Evolutionary conservation across 2,113 vertebrate genomes (phyloP).

Genomic region (Lampris incognitus): DNA sequence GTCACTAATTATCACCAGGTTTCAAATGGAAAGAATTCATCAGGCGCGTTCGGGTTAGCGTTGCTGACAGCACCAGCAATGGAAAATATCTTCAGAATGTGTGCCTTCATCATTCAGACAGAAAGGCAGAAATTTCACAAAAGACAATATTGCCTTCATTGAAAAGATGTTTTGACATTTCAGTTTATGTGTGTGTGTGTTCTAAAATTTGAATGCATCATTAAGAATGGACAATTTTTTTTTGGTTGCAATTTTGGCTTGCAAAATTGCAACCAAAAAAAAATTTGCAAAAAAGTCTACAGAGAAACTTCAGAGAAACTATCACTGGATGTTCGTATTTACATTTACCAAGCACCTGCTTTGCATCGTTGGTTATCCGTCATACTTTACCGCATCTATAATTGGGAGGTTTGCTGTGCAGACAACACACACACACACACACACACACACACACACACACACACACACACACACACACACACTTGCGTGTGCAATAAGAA

Average conservation of each 20-base stretch:
- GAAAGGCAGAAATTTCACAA: conserved; percentile 19
- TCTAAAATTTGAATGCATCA: too few relatives aligned
- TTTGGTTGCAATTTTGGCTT: too few relatives aligned
- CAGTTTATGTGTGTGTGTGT: too few relatives aligned
- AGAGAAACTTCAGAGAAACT: too few relatives aligned
- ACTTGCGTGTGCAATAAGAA: too few relatives aligned
- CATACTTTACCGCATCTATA: conserved; percentile 3
- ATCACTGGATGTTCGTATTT: too few relatives aligned
- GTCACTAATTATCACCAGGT: conserved; percentile 72
- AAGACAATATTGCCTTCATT: background rate
- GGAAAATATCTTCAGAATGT: conserved; percentile 59
- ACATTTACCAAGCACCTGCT: background rate
- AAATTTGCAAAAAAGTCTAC: too few relatives aligned
- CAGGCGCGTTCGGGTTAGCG: conserved; percentile 30
- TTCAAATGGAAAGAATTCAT: conserved; percentile 71
- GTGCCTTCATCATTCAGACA: conserved; percentile 25
- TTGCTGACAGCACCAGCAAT: conserved; percentile 39
- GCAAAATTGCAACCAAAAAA: too few relatives aligned
- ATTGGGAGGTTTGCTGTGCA: background rate
- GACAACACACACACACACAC: background rate
- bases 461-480: too few relatives aligned
- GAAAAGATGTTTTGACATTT: background rate
- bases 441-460: conserved; percentile 2
- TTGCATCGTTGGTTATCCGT: background rate
- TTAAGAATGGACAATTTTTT: too few relatives aligned